A percentile compares a stretch with the other conserved stretches of the same genome.
phyloP scores from a whole-genome alignment of 2,888 invertebrate species.

The Pyrrhosoma nymphula region DNA sequence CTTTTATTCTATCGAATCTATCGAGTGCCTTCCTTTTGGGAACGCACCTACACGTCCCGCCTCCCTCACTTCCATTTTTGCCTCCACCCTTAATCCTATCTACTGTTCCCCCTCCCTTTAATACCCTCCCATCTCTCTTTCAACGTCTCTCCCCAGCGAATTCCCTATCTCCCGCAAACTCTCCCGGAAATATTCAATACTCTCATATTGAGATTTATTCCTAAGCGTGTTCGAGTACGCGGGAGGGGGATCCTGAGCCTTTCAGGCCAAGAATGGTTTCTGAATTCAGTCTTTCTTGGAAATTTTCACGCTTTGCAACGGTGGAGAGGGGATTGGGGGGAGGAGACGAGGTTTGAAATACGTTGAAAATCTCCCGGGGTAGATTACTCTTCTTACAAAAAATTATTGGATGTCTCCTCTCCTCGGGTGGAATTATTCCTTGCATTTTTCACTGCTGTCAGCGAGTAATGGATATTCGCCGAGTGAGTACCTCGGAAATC shows the following conservation, averaged over 20 bases:
- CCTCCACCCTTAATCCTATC: not conserved
- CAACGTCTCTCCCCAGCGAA: not conserved
- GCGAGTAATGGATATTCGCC: not conserved
- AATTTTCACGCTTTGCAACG: not conserved
- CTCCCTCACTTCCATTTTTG: not conserved
- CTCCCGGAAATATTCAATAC: constrained; percentile 14
- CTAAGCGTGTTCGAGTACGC: not conserved
- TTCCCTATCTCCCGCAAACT: not conserved
- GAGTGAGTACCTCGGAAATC: not conserved
- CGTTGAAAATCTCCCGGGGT: constrained; percentile 1
- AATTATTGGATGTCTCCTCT: not conserved
- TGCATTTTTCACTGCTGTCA: not conserved
- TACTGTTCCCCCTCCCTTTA: too few species aligned
- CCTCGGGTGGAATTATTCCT: not conserved
- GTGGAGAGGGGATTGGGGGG: not conserved
- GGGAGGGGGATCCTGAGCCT: not conserved
- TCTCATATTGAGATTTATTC: constrained; percentile 5
- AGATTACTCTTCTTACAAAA: constrained; percentile 17
- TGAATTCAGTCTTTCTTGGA: not conserved
- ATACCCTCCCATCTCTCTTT: not conserved
- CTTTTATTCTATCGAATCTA: constrained; percentile 49
- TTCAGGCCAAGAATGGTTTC: not conserved
- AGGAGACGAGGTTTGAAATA: not conserved
- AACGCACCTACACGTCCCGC: not conserved
- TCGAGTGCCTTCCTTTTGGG: constrained; percentile 22